Base-by-base conservation (phyloP, 1,140 invertebrate genomes). In the Planococcus citri region DNA sequence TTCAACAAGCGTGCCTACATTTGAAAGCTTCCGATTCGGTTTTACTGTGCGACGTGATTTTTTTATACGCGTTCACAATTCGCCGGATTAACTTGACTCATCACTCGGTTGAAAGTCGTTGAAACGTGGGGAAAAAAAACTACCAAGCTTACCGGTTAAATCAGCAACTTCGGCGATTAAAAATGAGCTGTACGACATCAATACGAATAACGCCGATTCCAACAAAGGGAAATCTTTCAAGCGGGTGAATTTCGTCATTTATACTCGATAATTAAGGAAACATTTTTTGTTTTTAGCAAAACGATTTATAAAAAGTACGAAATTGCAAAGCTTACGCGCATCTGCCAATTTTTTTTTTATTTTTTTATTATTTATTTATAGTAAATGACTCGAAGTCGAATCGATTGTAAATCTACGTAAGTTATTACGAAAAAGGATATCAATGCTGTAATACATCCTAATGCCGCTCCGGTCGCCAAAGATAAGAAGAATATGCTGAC, bases 101-200 rank as follows among this genome's bases (percentile, higher is more conserved):
- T n/a, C n/a, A n/a, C n/a, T n/a, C n/a, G n/a, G n/a, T n/a, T n/a
- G n/a, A n/a, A n/a, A n/a, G n/a, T n/a, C n/a, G n/a, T n/a, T n/a
- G n/a, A n/a, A n/a, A 58, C 60, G 21, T 33, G 14, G 6, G 12
- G 12, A 41, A 38, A 6, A 20, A 24, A 69, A 6, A 22, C 24
- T 4, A 17, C 24, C 17, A 69, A 29, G 74, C 73, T 78, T 82
- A 90, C 94, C 95, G 75, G 96, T 98, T 1, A 98, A 81, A 80
- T 95, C 92, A 27, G 90, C 87, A 41, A 92, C 93, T 83, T 99
- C 96, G 0, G 95, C 94, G 71, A 97, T 90, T 27, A 98, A 84
- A 78, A 98, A 99, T 64, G 95, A 95, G 73, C 91, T 91, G 78
- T 98, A 99, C 0, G 95, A 98, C 92, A 97, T 96, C 17, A 98